Evolutionary conservation across 2,113 vertebrate genomes (phyloP).

Genomic region (Cyprinodon brontotheroides): DNA sequence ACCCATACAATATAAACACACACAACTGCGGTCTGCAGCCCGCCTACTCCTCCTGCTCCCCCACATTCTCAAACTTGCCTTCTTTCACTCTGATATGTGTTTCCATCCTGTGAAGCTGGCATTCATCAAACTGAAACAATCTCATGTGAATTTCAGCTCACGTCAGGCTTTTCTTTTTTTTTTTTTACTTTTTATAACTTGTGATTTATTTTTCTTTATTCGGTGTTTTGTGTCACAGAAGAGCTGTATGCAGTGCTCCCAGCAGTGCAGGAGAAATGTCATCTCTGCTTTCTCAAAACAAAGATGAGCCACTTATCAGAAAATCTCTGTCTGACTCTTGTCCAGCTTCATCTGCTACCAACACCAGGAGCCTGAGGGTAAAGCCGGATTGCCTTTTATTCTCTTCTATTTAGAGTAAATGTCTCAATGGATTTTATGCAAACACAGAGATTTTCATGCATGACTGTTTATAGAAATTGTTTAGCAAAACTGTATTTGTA

Average conservation of each 20-base stretch:
- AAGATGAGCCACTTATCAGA: slow-evolving; percentile 58
- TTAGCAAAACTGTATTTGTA: not conserved
- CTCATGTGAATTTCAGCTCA: not conserved
- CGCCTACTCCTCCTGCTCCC: slow-evolving; percentile 62
- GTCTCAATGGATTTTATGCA: slow-evolving; percentile 20
- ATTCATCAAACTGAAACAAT: slow-evolving; percentile 12
- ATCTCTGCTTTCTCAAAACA: slow-evolving; percentile 64
- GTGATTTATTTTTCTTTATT: not conserved
- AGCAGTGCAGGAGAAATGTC: slow-evolving; percentile 61
- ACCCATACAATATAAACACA: slow-evolving; percentile 8
- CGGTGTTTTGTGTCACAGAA: not conserved
- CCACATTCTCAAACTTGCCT: slow-evolving; percentile 55
- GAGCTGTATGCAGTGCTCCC: slow-evolving; percentile 36
- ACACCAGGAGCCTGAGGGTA: slow-evolving; percentile 68
- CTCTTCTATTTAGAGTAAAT: slow-evolving; percentile 47
- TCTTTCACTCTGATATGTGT: slow-evolving; percentile 55
- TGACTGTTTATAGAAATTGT: not conserved
- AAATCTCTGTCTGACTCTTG: slow-evolving; percentile 62
- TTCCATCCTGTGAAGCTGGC: slow-evolving; percentile 43
- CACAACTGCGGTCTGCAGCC: slow-evolving; percentile 29
- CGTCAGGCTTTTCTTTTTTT: not conserved
- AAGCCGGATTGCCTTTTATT: slow-evolving; percentile 24
- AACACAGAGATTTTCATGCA: slow-evolving; percentile 6
- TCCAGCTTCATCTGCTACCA: slow-evolving; percentile 45
- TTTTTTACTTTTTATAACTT: not conserved